Evolutionary conservation across 2,888 invertebrate genomes (phyloP).

Genomic region (Axea sp.): DNA sequence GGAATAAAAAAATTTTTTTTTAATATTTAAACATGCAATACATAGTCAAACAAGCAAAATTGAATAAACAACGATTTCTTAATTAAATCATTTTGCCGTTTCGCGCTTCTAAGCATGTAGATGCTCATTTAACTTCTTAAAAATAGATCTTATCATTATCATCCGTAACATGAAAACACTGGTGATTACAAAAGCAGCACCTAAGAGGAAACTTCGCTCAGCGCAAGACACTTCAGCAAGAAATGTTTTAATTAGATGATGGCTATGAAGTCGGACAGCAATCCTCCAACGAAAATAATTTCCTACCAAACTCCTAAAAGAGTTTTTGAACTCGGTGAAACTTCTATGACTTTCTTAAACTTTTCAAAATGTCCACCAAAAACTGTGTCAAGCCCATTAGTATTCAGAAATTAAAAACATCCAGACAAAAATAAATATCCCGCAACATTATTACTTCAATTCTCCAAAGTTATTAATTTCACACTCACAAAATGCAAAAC

Average conservation of each 20-base stretch:
- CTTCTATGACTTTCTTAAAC: slow-evolving; percentile 26
- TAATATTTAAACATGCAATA: too few relatives aligned
- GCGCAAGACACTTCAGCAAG: slow-evolving; percentile 23
- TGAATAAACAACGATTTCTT: too few relatives aligned
- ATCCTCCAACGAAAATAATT: slow-evolving; percentile 45
- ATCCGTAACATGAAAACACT: slow-evolving; percentile 28
- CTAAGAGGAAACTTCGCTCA: slow-evolving; percentile 26
- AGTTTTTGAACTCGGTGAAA: slow-evolving; percentile 43
- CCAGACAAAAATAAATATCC: not conserved
- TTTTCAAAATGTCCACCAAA: slow-evolving; percentile 30
- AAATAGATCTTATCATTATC: slow-evolving; percentile 38
- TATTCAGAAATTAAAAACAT: slow-evolving; percentile 20
- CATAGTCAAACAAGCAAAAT: too few relatives aligned
- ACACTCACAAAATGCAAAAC: too few relatives aligned
- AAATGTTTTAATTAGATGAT: slow-evolving; percentile 49
- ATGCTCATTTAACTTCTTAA: too few relatives aligned
- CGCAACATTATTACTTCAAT: too few relatives aligned
- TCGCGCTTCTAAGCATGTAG: too few relatives aligned
- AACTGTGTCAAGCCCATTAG: slow-evolving; percentile 39
- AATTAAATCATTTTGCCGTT: too few relatives aligned
- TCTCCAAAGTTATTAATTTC: too few relatives aligned
- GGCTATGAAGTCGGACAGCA: slow-evolving; percentile 35
- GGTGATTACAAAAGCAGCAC: slow-evolving; percentile 26
- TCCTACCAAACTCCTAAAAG: slow-evolving; percentile 16
- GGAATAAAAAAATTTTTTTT: too few relatives aligned